phyloP scores from a whole-genome alignment of 2,888 invertebrate species.

The Catotricha subobsoleta region DNA sequence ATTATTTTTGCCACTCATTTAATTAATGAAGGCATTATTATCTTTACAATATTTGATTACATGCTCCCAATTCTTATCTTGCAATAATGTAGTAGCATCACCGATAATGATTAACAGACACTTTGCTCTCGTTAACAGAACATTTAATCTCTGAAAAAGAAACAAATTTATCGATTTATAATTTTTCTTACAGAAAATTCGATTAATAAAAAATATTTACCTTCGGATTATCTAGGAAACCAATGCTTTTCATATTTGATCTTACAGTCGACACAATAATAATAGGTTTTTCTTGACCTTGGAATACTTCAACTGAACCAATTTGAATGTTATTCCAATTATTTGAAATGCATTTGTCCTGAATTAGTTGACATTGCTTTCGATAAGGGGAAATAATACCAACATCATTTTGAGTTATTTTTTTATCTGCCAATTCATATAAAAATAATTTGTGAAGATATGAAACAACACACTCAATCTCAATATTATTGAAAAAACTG shows the following conservation, averaged over 20 bases:
- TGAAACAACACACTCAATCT: background rate
- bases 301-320: conserved; percentile 72
- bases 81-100: background rate
- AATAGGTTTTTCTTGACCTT: conserved; percentile 59
- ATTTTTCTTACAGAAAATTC: too few relatives aligned
- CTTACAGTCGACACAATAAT: conserved; percentile 57
- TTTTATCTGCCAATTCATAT: background rate
- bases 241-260: conserved; percentile 21
- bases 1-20: too few relatives aligned
- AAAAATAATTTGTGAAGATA: background rate
- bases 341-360: background rate
- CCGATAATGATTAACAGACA: background rate
- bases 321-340: conserved; percentile 24
- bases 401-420: background rate
- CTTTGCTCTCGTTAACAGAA: background rate
- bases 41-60: background rate
- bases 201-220: too few relatives aligned
- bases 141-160: background rate
- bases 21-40: too few relatives aligned
- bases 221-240: background rate
- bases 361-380: background rate
- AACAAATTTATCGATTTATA: too few relatives aligned
- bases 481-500: background rate
- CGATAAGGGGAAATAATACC: background rate
- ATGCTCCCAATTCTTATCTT: background rate